Conservation (phyloP, 2,888 invertebrate species). For the Hemithea aestivaria region DNA sequence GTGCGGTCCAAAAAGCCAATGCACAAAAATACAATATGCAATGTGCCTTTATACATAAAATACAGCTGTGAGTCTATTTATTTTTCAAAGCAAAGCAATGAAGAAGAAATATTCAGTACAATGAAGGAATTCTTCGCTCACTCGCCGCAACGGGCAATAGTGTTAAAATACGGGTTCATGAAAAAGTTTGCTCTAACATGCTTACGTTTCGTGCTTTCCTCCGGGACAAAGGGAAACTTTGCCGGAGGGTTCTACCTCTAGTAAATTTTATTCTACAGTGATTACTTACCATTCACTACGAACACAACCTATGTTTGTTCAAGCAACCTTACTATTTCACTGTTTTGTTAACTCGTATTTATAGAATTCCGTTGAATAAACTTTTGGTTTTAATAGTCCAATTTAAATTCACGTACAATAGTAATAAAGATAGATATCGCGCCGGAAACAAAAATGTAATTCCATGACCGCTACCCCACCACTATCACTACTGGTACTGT, state of each 20-base stretch:
- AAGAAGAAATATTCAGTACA: not conserved
- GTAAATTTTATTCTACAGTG: constrained; percentile 40
- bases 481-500: no score
- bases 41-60: no score
- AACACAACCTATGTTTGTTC: constrained; percentile 55
- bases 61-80: no score
- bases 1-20: no score
- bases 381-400: constrained; percentile 6
- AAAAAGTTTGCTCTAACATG: constrained; percentile 51
- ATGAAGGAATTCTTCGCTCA: not conserved
- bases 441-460: no score
- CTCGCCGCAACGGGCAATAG: not conserved
- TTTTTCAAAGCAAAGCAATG: no score
- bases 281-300: constrained; percentile 45
- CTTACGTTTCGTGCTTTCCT: constrained; percentile 36
- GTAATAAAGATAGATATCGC: no score
- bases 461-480: no score
- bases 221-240: constrained; percentile 41
- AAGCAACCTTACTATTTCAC: constrained; percentile 22
- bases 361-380: not conserved
- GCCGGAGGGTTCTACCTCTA: constrained; percentile 45
- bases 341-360: constrained; percentile 9
- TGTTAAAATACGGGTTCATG: constrained; percentile 36
- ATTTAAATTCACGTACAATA: constrained; percentile 11
- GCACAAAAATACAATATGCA: no score